Evolutionary conservation across 2,888 invertebrate genomes (phyloP).

Genomic region (Lochmaea capreae): DNA sequence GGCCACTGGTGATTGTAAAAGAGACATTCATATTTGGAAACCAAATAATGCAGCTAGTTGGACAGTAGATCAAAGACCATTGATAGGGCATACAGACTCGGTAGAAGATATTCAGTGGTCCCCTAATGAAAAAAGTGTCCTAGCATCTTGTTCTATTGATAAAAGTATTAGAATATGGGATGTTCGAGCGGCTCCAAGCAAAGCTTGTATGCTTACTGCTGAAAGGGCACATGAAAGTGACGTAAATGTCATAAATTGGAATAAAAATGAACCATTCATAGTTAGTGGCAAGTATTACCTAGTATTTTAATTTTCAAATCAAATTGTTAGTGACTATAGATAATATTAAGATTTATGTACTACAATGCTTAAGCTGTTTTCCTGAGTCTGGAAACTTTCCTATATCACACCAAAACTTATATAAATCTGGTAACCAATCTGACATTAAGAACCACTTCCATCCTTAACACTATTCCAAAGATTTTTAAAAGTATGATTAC

Average conservation of each 20-base stretch:
- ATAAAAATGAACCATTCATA: conserved; percentile 89
- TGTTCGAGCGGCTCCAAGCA: conserved; percentile 83
- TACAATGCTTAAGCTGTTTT: too few species aligned
- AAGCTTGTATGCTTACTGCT: conserved; percentile 92
- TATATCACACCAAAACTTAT: too few species aligned
- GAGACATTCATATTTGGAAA: conserved; percentile 94
- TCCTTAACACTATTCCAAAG: too few species aligned
- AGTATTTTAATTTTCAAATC: not conserved
- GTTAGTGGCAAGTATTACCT: conserved; percentile 74
- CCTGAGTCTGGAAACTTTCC: too few species aligned
- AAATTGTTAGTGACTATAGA: too few species aligned
- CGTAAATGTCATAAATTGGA: conserved; percentile 99
- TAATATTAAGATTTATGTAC: too few species aligned
- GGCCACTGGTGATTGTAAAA: conserved; percentile 93
- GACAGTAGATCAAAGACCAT: conserved; percentile 91
- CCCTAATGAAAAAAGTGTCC: conserved; percentile 90
- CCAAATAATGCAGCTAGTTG: conserved; percentile 79
- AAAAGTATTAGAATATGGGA: conserved; percentile 97
- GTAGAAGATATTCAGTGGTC: conserved; percentile 99
- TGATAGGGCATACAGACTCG: conserved; percentile 88
- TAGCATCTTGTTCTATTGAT: conserved; percentile 91
- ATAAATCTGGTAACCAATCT: too few species aligned
- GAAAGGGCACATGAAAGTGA: conserved; percentile 90
- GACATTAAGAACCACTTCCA: too few species aligned
- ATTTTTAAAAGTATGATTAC: too few species aligned